Evolutionary conservation across 1,140 invertebrate species (phyloP).

Genomic region (Pinna nobilis): DNA sequence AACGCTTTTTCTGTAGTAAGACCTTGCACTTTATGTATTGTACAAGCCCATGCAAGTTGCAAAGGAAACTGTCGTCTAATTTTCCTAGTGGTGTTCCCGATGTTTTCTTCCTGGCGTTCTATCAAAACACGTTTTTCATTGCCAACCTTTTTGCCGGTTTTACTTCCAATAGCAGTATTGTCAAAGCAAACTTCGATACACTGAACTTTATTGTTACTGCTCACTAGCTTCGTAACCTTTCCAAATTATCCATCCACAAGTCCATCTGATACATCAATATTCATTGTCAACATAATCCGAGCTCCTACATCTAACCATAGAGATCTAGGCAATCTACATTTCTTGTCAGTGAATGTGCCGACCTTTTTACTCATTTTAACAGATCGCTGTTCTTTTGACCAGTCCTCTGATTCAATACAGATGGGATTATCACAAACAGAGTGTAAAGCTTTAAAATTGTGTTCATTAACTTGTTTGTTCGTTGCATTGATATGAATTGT

Average conservation of each 20-base stretch:
- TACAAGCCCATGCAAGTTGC: conserved; percentile 18
- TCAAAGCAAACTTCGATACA: conserved; percentile 23
- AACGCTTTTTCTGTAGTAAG: conserved; percentile 5
- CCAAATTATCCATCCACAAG: conserved; percentile 26
- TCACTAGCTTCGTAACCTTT: conserved; percentile 7
- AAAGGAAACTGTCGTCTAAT: conserved; percentile 22
- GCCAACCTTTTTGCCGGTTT: no score
- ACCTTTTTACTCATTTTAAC: background rate
- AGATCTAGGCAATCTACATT: background rate
- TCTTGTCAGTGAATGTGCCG: background rate
- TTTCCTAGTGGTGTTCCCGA: background rate
- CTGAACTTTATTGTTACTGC: background rate
- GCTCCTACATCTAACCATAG: conserved; percentile 2
- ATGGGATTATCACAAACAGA: no score
- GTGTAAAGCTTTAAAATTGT: no score
- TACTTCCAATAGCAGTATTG: conserved; percentile 4
- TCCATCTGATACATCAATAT: conserved; percentile 22
- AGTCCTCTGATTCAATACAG: conserved; percentile 4
- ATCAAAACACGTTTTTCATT: no score
- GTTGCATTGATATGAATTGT: no score
- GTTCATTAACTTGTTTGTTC: background rate
- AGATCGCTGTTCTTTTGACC: background rate
- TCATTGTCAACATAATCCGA: conserved; percentile 17
- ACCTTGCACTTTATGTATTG: conserved; percentile 30
- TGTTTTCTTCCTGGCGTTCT: conserved; percentile 6